Conservation (phyloP, 2,113 vertebrate species). For the Ardeotis arabs region DNA sequence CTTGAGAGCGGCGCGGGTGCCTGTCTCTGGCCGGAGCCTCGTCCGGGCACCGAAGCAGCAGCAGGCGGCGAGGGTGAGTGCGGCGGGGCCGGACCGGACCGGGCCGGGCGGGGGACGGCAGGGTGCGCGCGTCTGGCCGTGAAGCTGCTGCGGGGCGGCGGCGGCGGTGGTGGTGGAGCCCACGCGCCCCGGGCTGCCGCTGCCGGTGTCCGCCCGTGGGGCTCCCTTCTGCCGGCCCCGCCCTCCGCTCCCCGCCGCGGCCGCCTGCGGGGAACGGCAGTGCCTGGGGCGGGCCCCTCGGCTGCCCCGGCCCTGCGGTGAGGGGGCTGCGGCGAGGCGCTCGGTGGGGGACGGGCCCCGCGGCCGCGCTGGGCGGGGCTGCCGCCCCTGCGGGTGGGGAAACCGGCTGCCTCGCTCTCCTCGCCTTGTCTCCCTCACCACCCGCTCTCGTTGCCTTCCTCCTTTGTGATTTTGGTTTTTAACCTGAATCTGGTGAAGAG, state of each 20-base stretch:
- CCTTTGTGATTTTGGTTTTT: no score
- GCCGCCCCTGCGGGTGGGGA: neutral
- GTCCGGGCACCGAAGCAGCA: accelerated
- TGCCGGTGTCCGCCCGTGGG: no score
- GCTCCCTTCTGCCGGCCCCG: no score
- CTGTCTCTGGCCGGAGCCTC: accelerated
- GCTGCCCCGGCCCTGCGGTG: accelerated
- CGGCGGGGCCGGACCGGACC: no score
- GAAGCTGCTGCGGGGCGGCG: neutral
- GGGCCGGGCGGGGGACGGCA: no score
- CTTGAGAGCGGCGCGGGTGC: neutral
- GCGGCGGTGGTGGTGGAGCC: no score
- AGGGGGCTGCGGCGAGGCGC: no score
- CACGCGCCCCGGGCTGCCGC: no score
- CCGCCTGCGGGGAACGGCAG: neutral
- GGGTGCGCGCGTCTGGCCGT: accelerated
- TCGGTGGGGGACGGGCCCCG: neutral
- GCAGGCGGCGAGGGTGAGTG: neutral
- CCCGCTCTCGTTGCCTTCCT: no score
- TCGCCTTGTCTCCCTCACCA: accelerated
- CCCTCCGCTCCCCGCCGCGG: neutral
- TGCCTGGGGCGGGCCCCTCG: neutral
- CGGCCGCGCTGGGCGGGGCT: no score
- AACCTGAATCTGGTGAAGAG: accelerated
- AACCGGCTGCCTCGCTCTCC: accelerated